Evolutionary conservation across 2,888 invertebrate species (phyloP).

Genomic region (Oxycera nigricornis): DNA sequence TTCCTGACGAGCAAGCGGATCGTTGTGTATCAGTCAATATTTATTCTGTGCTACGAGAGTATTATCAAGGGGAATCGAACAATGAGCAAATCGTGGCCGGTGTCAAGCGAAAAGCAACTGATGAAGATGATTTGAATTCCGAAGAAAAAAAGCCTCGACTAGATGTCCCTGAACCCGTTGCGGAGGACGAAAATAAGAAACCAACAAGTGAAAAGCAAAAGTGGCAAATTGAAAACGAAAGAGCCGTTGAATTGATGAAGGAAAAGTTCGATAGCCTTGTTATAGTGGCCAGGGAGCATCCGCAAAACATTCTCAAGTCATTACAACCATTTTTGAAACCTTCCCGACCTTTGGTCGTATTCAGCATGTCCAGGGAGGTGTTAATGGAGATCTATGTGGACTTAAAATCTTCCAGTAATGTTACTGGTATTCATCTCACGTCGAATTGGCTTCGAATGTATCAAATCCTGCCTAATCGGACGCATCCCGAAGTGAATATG

Average conservation of each 20-base stretch:
- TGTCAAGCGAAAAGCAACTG: slow-evolving; percentile 36
- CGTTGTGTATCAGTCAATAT: slow-evolving; percentile 79
- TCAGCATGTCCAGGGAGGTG: slow-evolving; percentile 80
- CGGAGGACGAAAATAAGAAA: slow-evolving; percentile 43
- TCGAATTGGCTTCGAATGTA: slow-evolving; percentile 90
- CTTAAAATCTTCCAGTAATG: slow-evolving; percentile 74
- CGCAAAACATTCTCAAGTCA: slow-evolving; percentile 76
- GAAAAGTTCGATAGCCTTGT: slow-evolving; percentile 77
- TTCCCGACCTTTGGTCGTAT: slow-evolving; percentile 86
- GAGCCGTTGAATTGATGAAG: slow-evolving; percentile 69
- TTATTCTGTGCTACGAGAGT: slow-evolving; percentile 75
- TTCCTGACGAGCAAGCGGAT: slow-evolving; percentile 72
- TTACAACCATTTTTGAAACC: slow-evolving; percentile 79
- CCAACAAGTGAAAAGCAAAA: slow-evolving; percentile 62
- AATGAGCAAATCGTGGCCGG: slow-evolving; percentile 50
- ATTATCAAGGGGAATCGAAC: slow-evolving; percentile 66
- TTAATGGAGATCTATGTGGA: slow-evolving; percentile 82
- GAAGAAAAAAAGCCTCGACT: slow-evolving; percentile 56
- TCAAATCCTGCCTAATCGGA: slow-evolving; percentile 88
- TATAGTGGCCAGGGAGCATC: slow-evolving; percentile 86
- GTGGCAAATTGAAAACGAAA: slow-evolving; percentile 75
- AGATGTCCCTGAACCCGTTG: slow-evolving; percentile 53
- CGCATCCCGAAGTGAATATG: slow-evolving; percentile 95
- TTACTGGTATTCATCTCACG: slow-evolving; percentile 78
- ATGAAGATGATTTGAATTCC: slow-evolving; percentile 49